phyloP scores from a whole-genome alignment of 2,888 invertebrate genomes.

The Ischnura elegans region DNA sequence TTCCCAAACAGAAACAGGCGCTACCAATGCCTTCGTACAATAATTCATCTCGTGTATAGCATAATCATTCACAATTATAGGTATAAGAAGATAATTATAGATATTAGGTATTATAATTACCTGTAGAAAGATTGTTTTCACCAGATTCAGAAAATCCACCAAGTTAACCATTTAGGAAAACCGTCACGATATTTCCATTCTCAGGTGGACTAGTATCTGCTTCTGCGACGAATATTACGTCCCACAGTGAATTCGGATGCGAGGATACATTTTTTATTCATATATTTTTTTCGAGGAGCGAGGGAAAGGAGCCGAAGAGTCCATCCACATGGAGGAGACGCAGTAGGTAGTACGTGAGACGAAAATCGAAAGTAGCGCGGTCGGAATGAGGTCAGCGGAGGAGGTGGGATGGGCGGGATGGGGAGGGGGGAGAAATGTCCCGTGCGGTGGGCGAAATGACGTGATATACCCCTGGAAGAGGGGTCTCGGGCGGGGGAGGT shows the following conservation, averaged over 20 bases:
- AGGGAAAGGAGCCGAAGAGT: not conserved
- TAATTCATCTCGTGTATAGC: no score
- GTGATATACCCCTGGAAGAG: not conserved
- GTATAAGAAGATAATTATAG: no score
- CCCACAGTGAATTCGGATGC: not conserved
- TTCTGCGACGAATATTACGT: not conserved
- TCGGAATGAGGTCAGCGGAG: conserved; percentile 53
- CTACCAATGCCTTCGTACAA: no score
- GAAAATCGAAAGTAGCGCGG: conserved; percentile 64
- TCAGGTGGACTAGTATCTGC: not conserved
- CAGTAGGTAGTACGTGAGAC: conserved; percentile 43
- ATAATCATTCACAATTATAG: no score
- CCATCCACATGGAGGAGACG: not conserved
- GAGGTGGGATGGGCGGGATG: not conserved
- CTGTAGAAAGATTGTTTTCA: no score
- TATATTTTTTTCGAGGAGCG: not conserved
- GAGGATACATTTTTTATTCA: not conserved
- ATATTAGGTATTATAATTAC: no score
- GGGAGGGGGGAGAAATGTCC: not conserved
- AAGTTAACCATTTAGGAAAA: no score
- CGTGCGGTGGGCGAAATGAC: not conserved
- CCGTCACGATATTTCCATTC: not conserved
- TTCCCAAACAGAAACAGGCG: no score
- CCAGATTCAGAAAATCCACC: no score
- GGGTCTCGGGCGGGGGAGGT: not conserved